These are phyloP conservation scores for Araneus ventricosus DNA, from an alignment of 1,140 invertebrate genomes.

Conservation along the genomic window DNA sequence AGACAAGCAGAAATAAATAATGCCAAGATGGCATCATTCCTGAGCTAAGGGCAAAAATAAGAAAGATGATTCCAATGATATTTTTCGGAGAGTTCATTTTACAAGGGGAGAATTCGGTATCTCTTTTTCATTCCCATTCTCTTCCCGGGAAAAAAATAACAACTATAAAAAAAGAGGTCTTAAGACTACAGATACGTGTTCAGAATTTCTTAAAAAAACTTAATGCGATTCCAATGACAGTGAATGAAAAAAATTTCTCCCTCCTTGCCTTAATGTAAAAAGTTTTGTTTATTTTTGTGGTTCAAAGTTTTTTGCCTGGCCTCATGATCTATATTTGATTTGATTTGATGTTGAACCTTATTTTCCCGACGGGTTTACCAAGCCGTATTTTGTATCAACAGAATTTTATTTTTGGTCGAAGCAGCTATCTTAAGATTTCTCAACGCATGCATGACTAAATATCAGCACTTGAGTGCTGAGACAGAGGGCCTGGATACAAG, in stretches of 20 bases:
- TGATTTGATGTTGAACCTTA: background rate
- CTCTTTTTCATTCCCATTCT: background rate
- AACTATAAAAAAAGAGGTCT: background rate
- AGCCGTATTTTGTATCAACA: background rate
- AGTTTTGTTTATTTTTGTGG: background rate
- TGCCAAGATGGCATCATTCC: background rate
- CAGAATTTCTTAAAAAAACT: background rate
- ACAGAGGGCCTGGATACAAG: no score
- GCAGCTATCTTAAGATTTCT: no score
- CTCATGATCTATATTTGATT: constrained; percentile 22
- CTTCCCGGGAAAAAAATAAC: background rate
- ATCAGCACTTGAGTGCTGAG: no score
- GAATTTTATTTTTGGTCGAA: no score
- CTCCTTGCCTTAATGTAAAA: background rate
- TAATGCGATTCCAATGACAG: constrained; percentile 28
- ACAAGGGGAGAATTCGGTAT: background rate
- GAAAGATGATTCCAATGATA: background rate
- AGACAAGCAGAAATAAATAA: background rate
- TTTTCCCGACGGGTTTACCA: background rate
- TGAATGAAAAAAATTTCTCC: no score
- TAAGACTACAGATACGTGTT: background rate
- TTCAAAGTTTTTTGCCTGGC: background rate
- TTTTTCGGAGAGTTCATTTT: background rate
- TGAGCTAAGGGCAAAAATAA: background rate
- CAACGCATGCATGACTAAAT: no score